Evolutionary conservation across 2,797 vertebrate genomes (phyloP).

Genomic region (Falco peregrinus): DNA sequence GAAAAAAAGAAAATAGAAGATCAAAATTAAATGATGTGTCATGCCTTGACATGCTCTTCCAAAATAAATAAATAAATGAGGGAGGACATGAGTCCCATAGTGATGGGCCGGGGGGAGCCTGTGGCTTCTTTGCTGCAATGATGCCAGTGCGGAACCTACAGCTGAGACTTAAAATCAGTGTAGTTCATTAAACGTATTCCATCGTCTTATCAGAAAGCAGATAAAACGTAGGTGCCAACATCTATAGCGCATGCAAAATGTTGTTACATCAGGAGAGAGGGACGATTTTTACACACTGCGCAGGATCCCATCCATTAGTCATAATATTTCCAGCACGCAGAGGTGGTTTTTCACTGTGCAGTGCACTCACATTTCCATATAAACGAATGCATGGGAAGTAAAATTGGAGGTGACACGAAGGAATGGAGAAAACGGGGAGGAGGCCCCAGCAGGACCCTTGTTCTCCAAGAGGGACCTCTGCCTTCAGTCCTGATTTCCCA

Average conservation of each 20-base stretch:
- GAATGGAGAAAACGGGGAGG: background rate
- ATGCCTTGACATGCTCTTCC: background rate
- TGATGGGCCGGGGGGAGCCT: background rate
- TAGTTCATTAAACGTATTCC: background rate
- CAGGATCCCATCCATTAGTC: background rate
- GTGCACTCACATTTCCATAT: rapidly evolving
- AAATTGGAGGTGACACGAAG: rapidly evolving
- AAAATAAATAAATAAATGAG: background rate
- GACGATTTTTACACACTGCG: background rate
- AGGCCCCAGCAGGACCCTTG: background rate
- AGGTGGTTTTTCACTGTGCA: rapidly evolving
- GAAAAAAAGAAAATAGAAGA: background rate
- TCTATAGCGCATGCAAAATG: background rate
- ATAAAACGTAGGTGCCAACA: background rate
- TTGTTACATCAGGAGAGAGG: background rate
- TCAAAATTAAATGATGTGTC: background rate
- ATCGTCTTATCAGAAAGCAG: background rate
- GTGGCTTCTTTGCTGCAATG: background rate
- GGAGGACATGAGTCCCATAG: rapidly evolving
- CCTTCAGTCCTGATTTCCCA: background rate
- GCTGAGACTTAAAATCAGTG: background rate
- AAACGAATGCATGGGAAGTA: background rate
- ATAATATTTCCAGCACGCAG: background rate
- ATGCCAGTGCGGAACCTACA: rapidly evolving
- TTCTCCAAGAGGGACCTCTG: background rate